Evolutionary conservation across 2,113 vertebrate genomes (phyloP).

Genomic region (Cyanocitta stelleri): DNA sequence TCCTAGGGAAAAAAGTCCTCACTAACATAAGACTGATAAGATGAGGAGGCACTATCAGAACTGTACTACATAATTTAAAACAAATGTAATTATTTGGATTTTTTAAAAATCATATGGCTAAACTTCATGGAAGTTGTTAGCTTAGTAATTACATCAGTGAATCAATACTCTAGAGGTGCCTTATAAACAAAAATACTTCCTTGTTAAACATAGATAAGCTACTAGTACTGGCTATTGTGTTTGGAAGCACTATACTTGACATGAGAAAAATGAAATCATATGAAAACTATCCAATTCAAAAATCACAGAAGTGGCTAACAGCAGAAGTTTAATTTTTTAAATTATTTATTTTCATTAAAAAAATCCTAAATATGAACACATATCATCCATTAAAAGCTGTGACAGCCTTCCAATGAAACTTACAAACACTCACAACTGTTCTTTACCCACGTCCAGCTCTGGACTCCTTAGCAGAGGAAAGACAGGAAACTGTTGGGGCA

Average conservation of each 20-base stretch:
- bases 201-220: not conserved
- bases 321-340: not conserved
- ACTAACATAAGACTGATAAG: not conserved
- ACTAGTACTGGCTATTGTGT: not conserved
- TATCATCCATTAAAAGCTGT: not conserved
- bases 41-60: not conserved
- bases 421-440: not conserved
- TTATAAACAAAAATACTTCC: not conserved
- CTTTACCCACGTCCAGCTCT: not conserved
- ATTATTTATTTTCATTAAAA: not conserved
- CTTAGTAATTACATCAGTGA: not conserved
- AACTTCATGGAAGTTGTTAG: not conserved
- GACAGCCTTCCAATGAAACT: not conserved
- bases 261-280: not conserved
- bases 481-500: not conserved
- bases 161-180: not conserved
- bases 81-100: not conserved
- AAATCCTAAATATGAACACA: not conserved
- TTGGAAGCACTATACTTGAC: not conserved
- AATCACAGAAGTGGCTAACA: not conserved
- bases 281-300: not conserved
- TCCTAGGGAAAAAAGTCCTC: not conserved
- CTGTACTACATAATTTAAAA: not conserved
- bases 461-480: not conserved
- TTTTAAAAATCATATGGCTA: not conserved